Conservation (phyloP, 2,888 invertebrate genomes). For the Nomada fabriciana region DNA sequence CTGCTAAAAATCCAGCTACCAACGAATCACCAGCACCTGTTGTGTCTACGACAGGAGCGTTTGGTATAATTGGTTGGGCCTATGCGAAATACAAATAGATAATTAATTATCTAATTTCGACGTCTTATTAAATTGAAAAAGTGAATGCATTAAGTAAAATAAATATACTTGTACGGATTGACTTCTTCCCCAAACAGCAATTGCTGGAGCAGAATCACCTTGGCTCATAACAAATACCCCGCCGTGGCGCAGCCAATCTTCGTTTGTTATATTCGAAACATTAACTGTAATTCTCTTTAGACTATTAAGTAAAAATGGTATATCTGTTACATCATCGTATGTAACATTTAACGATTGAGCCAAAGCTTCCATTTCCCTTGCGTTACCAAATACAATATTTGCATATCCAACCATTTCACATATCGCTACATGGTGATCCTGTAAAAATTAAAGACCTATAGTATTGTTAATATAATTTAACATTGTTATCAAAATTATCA, state of each 20-base stretch:
- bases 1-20: slow-evolving; percentile 83
- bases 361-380: slow-evolving; percentile 78
- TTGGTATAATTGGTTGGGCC: slow-evolving; percentile 76
- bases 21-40: slow-evolving; percentile 84
- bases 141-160: slow-evolving; percentile 65
- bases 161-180: slow-evolving; percentile 74
- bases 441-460: slow-evolving; percentile 27
- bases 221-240: slow-evolving; percentile 81
- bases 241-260: slow-evolving; percentile 77
- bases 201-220: slow-evolving; percentile 78
- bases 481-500: not conserved
- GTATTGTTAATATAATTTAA: slow-evolving; percentile 4
- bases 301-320: slow-evolving; percentile 79
- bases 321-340: slow-evolving; percentile 77
- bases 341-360: slow-evolving; percentile 77
- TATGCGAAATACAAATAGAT: slow-evolving; percentile 36
- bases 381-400: slow-evolving; percentile 81
- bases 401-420: slow-evolving; percentile 80
- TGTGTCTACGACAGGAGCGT: slow-evolving; percentile 78
- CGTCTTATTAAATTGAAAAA: not conserved
- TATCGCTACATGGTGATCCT: slow-evolving; percentile 79
- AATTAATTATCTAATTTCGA: not conserved
- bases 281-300: slow-evolving; percentile 77
- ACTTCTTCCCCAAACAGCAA: slow-evolving; percentile 80
- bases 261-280: slow-evolving; percentile 71